A percentile compares a stretch with the other conserved stretches of the same genome.
Conservation (phyloP, 1,140 invertebrate species). For the Pseudomyrmex concolor region DNA sequence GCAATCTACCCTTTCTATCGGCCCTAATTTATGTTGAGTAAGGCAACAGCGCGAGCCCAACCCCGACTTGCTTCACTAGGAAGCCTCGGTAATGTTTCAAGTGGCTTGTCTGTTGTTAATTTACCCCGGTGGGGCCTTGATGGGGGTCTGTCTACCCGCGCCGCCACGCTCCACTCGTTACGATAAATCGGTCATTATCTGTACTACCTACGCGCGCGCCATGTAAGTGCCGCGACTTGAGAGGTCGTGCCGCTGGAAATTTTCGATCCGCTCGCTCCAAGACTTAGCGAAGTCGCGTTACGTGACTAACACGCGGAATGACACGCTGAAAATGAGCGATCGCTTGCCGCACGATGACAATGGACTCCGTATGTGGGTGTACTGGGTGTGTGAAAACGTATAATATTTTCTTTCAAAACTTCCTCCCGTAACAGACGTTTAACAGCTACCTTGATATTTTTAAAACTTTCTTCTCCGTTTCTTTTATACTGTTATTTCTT, state of each 20-base stretch:
- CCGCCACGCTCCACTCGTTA: conserved; percentile 77
- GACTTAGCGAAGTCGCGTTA: conserved; percentile 27
- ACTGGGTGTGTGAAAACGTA: background rate
- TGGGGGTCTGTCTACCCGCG: conserved; percentile 80
- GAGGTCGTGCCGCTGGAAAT: conserved; percentile 35
- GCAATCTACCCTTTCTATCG: conserved; percentile 85
- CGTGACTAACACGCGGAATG: background rate
- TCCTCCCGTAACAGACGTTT: too few species aligned
- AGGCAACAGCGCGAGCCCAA: conserved; percentile 79
- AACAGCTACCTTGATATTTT: background rate
- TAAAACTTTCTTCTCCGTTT: background rate
- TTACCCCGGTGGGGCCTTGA: conserved; percentile 81
- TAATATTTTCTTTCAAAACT: background rate
- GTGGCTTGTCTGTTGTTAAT: conserved; percentile 85
- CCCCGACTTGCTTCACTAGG: conserved; percentile 76
- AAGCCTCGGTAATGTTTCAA: conserved; percentile 84
- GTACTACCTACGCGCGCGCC: conserved; percentile 49
- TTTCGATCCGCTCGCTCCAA: conserved; percentile 16
- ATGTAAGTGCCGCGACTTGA: conserved; percentile 37
- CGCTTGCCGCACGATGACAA: background rate
- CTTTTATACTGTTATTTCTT: too few species aligned
- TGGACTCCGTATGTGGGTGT: background rate
- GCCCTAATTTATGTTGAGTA: conserved; percentile 85
- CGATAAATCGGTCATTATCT: conserved; percentile 83
- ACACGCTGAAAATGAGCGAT: background rate